Conservation (phyloP, 2,797 vertebrate genomes). For the Momotus momota region DNA sequence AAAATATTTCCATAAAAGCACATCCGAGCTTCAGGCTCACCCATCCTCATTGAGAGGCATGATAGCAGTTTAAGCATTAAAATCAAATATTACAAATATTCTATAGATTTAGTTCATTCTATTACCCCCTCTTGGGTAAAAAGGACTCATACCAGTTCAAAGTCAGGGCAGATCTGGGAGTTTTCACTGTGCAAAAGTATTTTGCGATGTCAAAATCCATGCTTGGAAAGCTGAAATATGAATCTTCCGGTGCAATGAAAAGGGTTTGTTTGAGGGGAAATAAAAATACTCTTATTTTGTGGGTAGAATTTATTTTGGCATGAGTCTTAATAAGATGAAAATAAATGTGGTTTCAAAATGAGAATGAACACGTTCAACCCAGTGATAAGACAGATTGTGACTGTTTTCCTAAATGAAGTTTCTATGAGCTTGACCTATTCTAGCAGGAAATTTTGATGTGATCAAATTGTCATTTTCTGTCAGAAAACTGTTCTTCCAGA, state of each 20-base stretch:
- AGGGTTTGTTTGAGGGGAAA: not conserved
- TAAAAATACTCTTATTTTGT: not conserved
- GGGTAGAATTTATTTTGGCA: not conserved
- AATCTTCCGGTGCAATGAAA: not conserved
- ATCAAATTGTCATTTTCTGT: not conserved
- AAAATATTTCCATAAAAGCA: not conserved
- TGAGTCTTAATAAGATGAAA: not conserved
- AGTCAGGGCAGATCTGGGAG: not conserved
- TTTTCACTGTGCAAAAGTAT: not conserved
- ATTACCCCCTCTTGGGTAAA: not conserved
- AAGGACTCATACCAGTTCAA: not conserved
- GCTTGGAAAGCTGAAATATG: not conserved
- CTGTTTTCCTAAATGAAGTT: not conserved
- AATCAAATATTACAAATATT: not conserved
- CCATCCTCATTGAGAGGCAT: not conserved
- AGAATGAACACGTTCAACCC: not conserved
- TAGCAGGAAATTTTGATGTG: not conserved
- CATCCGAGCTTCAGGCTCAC: not conserved
- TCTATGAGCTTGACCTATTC: not conserved
- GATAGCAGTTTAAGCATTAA: not conserved
- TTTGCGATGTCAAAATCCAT: not conserved
- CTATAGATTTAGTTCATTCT: not conserved
- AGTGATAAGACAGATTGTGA: not conserved
- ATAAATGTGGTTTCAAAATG: not conserved
- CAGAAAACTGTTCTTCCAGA: constrained; percentile 14